Evolutionary conservation across 2,888 invertebrate genomes (phyloP).

Genomic region (Zootermopsis nevadensis): DNA sequence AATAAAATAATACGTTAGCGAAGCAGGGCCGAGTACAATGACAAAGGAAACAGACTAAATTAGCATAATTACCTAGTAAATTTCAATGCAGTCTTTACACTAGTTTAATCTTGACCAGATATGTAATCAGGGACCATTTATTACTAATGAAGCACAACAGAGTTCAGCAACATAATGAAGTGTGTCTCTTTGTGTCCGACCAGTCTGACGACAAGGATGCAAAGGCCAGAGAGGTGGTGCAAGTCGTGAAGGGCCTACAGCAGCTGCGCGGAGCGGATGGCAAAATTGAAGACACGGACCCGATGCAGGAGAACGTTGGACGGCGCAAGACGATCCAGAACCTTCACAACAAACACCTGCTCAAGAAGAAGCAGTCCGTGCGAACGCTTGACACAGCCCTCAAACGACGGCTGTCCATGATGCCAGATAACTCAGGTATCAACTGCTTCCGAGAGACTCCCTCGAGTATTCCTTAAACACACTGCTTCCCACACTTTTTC

Average conservation of each 20-base stretch:
- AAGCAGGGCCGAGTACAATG: too few species aligned
- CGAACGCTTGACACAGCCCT: constrained; percentile 3
- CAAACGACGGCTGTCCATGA: not conserved
- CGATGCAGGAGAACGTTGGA: constrained; percentile 75
- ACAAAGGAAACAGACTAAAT: too few species aligned
- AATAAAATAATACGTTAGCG: too few species aligned
- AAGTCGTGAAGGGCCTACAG: not conserved
- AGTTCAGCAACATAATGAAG: not conserved
- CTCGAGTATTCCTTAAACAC: too few species aligned
- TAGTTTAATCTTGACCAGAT: too few species aligned
- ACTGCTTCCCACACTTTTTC: too few species aligned
- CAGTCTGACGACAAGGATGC: constrained; percentile 7
- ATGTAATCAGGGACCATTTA: too few species aligned
- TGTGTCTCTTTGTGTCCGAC: not conserved
- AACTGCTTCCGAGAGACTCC: too few species aligned
- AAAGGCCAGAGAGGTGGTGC: not conserved
- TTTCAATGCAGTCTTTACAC: too few species aligned
- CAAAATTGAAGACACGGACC: not conserved
- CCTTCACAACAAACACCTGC: constrained; percentile 77
- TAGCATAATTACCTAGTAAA: too few species aligned
- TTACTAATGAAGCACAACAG: too few species aligned
- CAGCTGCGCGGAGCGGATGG: not conserved
- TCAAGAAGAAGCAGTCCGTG: constrained; percentile 76
- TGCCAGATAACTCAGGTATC: not conserved
- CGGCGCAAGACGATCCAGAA: constrained; percentile 92